Percentiles rank a stretch among this genome's conserved stretches.
These are phyloP conservation scores for Desoria tigrina DNA, from an alignment of 2,888 invertebrate species.

Conservation along the genomic window DNA sequence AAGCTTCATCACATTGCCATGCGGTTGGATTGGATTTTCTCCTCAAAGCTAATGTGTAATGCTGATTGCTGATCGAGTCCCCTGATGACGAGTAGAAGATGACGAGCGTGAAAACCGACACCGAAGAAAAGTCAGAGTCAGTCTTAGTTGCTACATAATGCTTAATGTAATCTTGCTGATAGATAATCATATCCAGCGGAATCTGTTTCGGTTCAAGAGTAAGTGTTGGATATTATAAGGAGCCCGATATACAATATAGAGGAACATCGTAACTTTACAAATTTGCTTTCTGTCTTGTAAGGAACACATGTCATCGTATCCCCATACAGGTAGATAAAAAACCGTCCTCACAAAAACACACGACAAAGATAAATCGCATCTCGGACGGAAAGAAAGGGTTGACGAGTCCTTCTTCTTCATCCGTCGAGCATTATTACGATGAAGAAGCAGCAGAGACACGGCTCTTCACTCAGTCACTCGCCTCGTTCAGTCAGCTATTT, in stretches of 20 bases:
- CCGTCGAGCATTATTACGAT: conserved; percentile 11
- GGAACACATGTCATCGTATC: conserved; percentile 47
- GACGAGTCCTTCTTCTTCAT: conserved; percentile 18
- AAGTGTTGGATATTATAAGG: neutral
- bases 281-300: conserved; percentile 43
- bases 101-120: conserved; percentile 19
- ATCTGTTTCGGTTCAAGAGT: neutral
- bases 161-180: conserved; percentile 11
- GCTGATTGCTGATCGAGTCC: no score
- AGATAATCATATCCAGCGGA: conserved; percentile 1
- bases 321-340: conserved; percentile 47
- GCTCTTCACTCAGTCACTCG: conserved; percentile 9
- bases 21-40: no score
- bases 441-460: neutral
- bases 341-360: conserved; percentile 36
- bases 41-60: no score
- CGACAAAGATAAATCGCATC: conserved; percentile 53
- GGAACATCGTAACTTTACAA: conserved; percentile 28
- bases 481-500: conserved; percentile 22
- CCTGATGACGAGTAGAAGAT: conserved; percentile 13
- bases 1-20: no score
- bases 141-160: conserved; percentile 2
- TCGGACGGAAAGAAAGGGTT: conserved; percentile 43
- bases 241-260: neutral
- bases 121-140: conserved; percentile 8